Percentiles rank a stretch among this genome's conserved stretches.
Evolutionary conservation across 1,140 invertebrate species (phyloP).

Genomic region (Aricia agestis): DNA sequence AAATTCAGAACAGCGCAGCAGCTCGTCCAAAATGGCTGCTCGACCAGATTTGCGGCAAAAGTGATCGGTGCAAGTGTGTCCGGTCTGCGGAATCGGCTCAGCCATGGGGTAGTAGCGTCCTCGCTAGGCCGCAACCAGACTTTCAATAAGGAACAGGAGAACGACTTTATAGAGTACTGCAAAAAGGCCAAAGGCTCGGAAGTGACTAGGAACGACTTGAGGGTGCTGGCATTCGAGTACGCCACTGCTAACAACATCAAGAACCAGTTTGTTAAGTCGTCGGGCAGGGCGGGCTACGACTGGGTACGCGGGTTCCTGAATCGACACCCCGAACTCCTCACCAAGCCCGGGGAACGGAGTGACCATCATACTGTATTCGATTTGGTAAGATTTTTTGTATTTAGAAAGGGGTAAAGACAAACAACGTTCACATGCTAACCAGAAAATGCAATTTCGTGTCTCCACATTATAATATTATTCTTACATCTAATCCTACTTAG

Average conservation of each 20-base stretch:
- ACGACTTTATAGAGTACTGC: neutral
- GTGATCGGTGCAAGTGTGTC: neutral
- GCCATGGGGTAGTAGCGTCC: slow-evolving; percentile 33
- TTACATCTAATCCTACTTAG: too few relatives aligned
- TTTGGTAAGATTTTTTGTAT: neutral
- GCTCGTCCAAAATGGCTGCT: neutral
- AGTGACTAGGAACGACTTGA: neutral
- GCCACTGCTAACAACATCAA: neutral
- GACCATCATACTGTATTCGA: neutral
- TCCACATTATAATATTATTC: too few relatives aligned
- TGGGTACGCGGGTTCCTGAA: neutral
- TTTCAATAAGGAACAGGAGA: neutral
- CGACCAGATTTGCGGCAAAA: neutral
- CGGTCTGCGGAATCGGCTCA: neutral
- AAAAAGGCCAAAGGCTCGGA: neutral
- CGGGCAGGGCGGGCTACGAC: neutral
- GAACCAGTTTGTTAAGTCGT: neutral
- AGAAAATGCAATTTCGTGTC: too few relatives aligned
- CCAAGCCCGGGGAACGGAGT: neutral
- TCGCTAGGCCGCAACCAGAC: slow-evolving; percentile 23
- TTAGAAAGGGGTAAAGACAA: neutral
- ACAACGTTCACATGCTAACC: too few relatives aligned
- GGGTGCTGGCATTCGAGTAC: neutral
- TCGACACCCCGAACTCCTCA: neutral
- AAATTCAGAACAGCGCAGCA: neutral